Evolutionary conservation across 2,797 vertebrate genomes (phyloP).

Genomic region (Takifugu rubripes): DNA sequence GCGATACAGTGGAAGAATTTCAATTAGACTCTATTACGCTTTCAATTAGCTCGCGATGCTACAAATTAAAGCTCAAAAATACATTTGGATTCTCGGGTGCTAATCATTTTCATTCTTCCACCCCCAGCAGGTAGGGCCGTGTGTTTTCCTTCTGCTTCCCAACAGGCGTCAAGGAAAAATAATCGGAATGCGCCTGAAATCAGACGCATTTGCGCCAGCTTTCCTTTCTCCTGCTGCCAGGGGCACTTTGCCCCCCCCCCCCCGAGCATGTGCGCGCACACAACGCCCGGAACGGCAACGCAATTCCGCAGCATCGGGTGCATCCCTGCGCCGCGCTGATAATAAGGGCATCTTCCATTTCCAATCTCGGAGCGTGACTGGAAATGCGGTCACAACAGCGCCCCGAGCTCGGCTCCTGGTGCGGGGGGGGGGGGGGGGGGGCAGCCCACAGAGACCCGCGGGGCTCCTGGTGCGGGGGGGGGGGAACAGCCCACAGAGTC

Average conservation of each 20-base stretch:
- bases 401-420: constrained; percentile 50
- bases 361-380: constrained; percentile 48
- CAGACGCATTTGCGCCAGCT: constrained; percentile 53
- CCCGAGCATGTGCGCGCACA: constrained; percentile 46
- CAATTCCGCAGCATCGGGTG: constrained; percentile 42
- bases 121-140: constrained; percentile 2
- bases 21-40: background rate
- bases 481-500: constrained; percentile 44
- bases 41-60: background rate
- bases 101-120: too few relatives aligned
- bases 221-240: constrained; percentile 56
- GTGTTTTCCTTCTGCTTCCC: constrained; percentile 49
- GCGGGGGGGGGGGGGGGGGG: constrained; percentile 14
- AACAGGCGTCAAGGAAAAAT: constrained; percentile 66
- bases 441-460: constrained; percentile 37
- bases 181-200: constrained; percentile 66
- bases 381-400: constrained; percentile 59
- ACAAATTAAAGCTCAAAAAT: background rate
- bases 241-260: constrained; percentile 56
- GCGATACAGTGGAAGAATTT: background rate
- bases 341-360: constrained; percentile 61
- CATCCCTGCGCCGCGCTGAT: constrained; percentile 52
- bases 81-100: background rate
- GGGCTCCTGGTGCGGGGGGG: constrained; percentile 48
- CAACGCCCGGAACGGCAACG: constrained; percentile 29